Percentiles rank a stretch among this genome's conserved stretches.
Evolutionary conservation across 1,140 invertebrate species (phyloP).

Genomic region (Goniozus legneri): DNA sequence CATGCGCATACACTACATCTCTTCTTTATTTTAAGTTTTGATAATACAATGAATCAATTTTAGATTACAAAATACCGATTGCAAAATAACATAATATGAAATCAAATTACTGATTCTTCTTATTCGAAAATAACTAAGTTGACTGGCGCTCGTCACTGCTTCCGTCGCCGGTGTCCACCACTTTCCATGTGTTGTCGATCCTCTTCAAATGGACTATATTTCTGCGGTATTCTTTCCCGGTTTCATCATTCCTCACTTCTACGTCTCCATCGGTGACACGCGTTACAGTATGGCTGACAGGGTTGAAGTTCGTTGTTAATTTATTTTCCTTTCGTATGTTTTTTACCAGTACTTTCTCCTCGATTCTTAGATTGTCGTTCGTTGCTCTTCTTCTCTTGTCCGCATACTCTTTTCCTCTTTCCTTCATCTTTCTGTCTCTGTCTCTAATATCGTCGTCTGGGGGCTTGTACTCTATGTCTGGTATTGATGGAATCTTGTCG

Average conservation of each 20-base stretch:
- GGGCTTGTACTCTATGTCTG: not conserved
- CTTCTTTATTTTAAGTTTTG: not conserved
- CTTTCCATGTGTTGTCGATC: not conserved
- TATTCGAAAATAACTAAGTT: not conserved
- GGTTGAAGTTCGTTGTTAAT: not conserved
- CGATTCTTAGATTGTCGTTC: too few relatives aligned
- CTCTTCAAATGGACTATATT: not conserved
- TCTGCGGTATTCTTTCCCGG: not conserved
- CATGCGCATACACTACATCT: not conserved
- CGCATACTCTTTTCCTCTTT: too few relatives aligned
- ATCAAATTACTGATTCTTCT: not conserved
- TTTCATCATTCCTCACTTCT: not conserved
- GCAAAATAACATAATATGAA: not conserved
- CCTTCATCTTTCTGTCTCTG: conserved; percentile 9
- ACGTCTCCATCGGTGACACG: not conserved
- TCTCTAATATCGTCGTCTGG: conserved; percentile 11
- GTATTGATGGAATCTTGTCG: conserved; percentile 28
- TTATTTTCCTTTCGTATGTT: not conserved
- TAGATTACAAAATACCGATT: not conserved
- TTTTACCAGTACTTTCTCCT: not conserved
- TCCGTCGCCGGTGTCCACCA: not conserved
- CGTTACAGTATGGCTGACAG: not conserved
- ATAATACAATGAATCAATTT: not conserved
- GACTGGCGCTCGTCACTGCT: not conserved
- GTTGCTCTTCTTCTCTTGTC: too few relatives aligned